phyloP scores from a whole-genome alignment of 2,888 invertebrate genomes.

The Sphecodes monilicornis region DNA sequence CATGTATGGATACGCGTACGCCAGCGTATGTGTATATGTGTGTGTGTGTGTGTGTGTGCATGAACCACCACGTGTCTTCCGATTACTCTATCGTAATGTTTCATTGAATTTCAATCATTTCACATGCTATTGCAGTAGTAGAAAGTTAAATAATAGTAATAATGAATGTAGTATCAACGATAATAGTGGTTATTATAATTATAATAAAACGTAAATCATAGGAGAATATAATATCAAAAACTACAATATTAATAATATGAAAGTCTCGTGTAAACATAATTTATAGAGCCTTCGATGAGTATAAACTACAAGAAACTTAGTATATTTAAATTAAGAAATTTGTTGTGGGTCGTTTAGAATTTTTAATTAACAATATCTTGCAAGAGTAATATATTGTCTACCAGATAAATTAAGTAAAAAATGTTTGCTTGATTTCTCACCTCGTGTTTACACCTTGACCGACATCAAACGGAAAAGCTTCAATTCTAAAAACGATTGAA shows the following conservation, averaged over 20 bases:
- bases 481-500: conserved; percentile 30
- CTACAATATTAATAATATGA: conserved; percentile 25
- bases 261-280: conserved; percentile 18
- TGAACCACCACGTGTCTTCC: neutral
- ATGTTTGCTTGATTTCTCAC: neutral
- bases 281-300: neutral
- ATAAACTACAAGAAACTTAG: neutral
- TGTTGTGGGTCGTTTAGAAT: neutral
- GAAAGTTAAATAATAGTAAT: conserved; percentile 36
- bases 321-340: conserved; percentile 19
- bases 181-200: conserved; percentile 12
- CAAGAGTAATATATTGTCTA: conserved; percentile 28
- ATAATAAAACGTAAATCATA: conserved; percentile 41
- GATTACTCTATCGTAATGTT: neutral
- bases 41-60: neutral
- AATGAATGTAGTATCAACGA: conserved; percentile 22
- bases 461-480: conserved; percentile 33
- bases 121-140: conserved; percentile 8
- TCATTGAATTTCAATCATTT: neutral
- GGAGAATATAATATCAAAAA: neutral
- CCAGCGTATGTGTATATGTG: too few relatives aligned
- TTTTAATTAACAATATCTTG: neutral
- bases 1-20: neutral
- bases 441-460: neutral
- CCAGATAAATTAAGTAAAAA: neutral